These are phyloP conservation scores for Drosophila kepulauana DNA, from an alignment of 1,140 invertebrate genomes.

Conservation along the genomic window DNA sequence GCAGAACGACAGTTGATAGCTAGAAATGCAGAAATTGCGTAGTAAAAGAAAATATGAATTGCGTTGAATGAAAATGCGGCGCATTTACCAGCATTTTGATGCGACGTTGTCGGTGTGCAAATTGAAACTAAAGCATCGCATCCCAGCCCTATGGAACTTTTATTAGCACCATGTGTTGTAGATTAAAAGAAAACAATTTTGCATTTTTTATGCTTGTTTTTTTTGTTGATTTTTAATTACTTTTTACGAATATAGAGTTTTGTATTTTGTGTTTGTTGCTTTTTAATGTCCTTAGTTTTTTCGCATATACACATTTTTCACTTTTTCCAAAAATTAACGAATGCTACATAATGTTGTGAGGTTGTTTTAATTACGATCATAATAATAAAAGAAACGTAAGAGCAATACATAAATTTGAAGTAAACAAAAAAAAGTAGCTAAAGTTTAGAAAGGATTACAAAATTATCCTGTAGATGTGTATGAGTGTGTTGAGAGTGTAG, in stretches of 20 bases:
- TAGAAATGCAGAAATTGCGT: not conserved
- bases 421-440: conserved; percentile 46
- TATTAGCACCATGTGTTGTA: conserved; percentile 38
- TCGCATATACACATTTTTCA: conserved; percentile 67
- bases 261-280: conserved; percentile 56
- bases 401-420: conserved; percentile 41
- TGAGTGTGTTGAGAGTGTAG: conserved; percentile 31
- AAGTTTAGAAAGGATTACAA: conserved; percentile 45
- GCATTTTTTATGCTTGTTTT: conserved; percentile 49
- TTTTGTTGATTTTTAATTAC: conserved; percentile 43
- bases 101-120: not conserved
- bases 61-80: no score
- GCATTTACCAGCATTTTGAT: conserved; percentile 35
- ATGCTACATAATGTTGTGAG: conserved; percentile 54
- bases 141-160: not conserved
- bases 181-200: conserved; percentile 21
- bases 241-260: conserved; percentile 76
- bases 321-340: conserved; percentile 67
- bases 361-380: conserved; percentile 23
- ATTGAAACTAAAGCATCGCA: conserved; percentile 19
- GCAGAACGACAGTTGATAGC: conserved; percentile 40
- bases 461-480: conserved; percentile 9
- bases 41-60: not conserved
- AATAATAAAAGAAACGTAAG: conserved; percentile 38
- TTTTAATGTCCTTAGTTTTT: conserved; percentile 60